phyloP scores from a whole-genome alignment of 2,888 invertebrate genomes.

The Eupithecia abbreviata region DNA sequence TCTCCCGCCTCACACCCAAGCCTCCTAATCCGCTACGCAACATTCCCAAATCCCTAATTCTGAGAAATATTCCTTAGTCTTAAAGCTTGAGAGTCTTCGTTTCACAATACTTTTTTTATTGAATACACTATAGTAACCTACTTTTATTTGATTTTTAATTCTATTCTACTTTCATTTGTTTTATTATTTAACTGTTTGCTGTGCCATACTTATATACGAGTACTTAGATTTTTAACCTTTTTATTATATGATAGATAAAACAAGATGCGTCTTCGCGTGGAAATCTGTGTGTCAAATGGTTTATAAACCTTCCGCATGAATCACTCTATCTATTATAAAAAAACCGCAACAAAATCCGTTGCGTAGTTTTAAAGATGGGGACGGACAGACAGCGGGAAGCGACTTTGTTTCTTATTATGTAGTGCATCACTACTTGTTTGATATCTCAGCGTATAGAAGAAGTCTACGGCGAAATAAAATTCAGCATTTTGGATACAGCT shows the following conservation, averaged over 20 bases:
- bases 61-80: constrained; percentile 41
- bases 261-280: too few relatives aligned
- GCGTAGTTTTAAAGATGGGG: too few relatives aligned
- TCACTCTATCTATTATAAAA: too few relatives aligned
- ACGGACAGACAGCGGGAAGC: too few relatives aligned
- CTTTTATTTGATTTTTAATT: not conserved
- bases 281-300: too few relatives aligned
- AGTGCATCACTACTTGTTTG: not conserved
- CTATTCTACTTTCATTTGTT: not conserved
- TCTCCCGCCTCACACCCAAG: constrained; percentile 63
- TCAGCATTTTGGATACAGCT: constrained; percentile 37
- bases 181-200: not conserved
- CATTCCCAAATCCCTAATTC: constrained; percentile 45
- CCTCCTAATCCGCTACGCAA: constrained; percentile 43
- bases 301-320: too few relatives aligned
- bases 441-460: not conserved
- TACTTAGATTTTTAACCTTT: too few relatives aligned
- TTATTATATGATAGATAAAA: too few relatives aligned
- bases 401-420: too few relatives aligned
- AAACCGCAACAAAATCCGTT: too few relatives aligned
- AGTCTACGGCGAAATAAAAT: constrained; percentile 13
- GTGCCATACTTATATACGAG: not conserved
- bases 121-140: not conserved
- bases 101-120: not conserved
- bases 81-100: not conserved